Evolutionary conservation across 2,888 invertebrate species (phyloP), one percentile per base, ranked within the genome.

Genomic region (Quadriops clusia): DNA sequence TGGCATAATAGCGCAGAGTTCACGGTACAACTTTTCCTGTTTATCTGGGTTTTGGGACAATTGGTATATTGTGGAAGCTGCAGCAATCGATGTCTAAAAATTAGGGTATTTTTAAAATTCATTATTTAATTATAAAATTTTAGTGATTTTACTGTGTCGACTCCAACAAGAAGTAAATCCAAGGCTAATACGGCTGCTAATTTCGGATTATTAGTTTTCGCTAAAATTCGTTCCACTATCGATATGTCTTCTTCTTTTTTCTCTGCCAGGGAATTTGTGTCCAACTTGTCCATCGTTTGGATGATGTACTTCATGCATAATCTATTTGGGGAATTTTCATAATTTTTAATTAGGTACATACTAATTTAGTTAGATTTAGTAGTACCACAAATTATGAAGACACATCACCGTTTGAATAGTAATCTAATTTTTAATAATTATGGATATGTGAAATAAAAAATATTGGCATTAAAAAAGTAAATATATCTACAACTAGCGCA

Each of bases 141-240:
- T 15, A 12, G 14, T 4, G 3, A 3, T 40, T 54, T 48, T 57
- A 71, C 77, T 41, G 86, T 85, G 51, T 82, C 83, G 2, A 86
- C 76, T 7, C 85, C 86, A 37, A 86, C 86, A 10, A 81, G 62
- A 42, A 86, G 68, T 40, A 86, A 63, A 54, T 85, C 85, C 34
- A 85, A 54, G 4, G 82, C 77, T 39, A 86, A 62, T 36, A 84
- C 76, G 5, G 77, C 73, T 7, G 83, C 77, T 32, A 71, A 49
- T 53, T 68, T 70, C 17, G 66, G 67, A 52, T 70, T 68, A 28
- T 64, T 63, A 13, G 69, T 70, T 54, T 68, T 67, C 29, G 60
- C 51, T 18, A 72, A 57, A 41, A 72, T 71, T 34, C 67, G 58
- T 49, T 72, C 69, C 16, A 72, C 64, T 34, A 72, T 68, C 6